Evolutionary conservation across 2,113 vertebrate species (phyloP), one percentile per base, ranked within the genome.

Genomic region (Cyprinodon brontotheroides): DNA sequence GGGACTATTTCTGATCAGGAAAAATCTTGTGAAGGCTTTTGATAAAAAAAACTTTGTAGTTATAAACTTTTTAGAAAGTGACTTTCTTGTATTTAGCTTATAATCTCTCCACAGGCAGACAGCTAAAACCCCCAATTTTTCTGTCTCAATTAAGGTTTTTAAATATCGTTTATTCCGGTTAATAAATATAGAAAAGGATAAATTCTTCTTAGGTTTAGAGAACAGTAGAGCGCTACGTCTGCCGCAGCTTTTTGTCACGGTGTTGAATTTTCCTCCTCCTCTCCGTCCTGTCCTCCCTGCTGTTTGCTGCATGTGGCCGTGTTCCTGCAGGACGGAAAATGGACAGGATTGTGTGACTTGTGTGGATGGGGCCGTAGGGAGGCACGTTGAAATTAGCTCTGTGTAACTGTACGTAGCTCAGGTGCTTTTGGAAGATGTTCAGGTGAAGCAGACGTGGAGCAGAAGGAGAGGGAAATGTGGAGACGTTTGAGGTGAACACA

Each of bases 281-380:
- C 50, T 57, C 50, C n/a, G 20, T 57, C 50, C 50, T 57, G 29
- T 20, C 50, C 17, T 57, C 50, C 50, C 50, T 8, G 20, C 50
- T 57, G 50, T 9, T n/a, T 57, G 50, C 17, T 57, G 17, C 50
- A n/a, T 57, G 50, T 10, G 59, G 77, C 80, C 37, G 72, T 77
- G 82, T 90, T 84, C 89, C 79, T 85, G 80, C 86, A 85, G 77
- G 76, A 84, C 83, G 91, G 90, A 92, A 91, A 91, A 91, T 92
- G 90, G 84, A 86, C 89, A 82, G 41, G 82, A 82, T 80, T 60
- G 80, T 89, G 83, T 86, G 80, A 89, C 53, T 89, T 79, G 89
- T 70, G 70, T 66, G 0, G 65, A 59, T 63, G 5, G 63, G 22
- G 9, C 36, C 53, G 61, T 40, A 29, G 29, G 3, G 65, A 38